Conservation (phyloP, 1,140 invertebrate species). For the Saccostrea echinata region DNA sequence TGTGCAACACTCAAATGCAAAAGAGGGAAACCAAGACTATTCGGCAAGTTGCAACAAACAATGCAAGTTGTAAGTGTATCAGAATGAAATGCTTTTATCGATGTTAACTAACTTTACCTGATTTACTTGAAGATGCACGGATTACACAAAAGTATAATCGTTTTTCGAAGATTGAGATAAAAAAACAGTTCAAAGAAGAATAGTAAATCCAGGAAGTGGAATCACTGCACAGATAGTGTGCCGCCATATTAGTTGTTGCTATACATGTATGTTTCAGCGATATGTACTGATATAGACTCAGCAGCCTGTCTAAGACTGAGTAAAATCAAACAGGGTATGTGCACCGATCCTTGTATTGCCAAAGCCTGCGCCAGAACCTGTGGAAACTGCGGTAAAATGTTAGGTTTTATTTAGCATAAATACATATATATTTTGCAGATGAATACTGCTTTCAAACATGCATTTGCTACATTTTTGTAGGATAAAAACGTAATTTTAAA, state of each 20-base stretch:
- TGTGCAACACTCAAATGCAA: background rate
- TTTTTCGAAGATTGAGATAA: too few relatives aligned
- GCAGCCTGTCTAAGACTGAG: background rate
- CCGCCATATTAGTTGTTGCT: too few relatives aligned
- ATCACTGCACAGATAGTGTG: too few relatives aligned
- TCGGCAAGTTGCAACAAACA: background rate
- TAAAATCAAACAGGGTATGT: conserved; percentile 14
- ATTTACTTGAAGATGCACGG: too few relatives aligned
- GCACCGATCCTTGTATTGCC: background rate
- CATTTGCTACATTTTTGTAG: too few relatives aligned
- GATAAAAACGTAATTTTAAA: too few relatives aligned
- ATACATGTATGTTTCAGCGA: background rate
- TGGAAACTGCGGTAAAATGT: background rate
- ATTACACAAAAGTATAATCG: too few relatives aligned
- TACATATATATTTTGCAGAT: background rate
- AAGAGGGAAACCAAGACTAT: background rate
- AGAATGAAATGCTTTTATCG: background rate
- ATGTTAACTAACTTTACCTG: too few relatives aligned
- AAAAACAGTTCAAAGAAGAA: too few relatives aligned
- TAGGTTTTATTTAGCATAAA: background rate
- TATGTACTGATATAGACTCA: background rate
- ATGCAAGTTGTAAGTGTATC: background rate
- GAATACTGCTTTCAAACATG: background rate
- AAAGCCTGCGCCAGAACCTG: background rate
- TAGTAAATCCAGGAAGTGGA: too few relatives aligned